Base-by-base conservation (phyloP, 2,797 vertebrate genomes). In the Gallirallus australis region DNA sequence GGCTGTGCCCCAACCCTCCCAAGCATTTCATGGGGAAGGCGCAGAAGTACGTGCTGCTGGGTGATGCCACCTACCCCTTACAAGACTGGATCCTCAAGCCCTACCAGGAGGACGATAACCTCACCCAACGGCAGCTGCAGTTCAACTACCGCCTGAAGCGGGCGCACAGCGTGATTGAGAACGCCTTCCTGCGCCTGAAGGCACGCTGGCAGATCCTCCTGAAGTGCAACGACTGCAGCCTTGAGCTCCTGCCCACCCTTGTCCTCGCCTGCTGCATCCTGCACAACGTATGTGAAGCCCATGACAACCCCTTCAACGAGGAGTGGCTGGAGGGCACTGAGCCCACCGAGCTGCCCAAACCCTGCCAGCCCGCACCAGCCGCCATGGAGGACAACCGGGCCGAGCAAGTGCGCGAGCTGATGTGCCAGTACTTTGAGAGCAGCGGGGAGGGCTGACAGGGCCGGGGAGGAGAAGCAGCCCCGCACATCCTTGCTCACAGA, bases 171-270 rank as follows among this genome's bases (percentile, higher is more conserved):
- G 97, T 98, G 60, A 97, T 98, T 0, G 97, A 98, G 64, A 96
- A 97, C 0, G 96, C 98, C 31, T 98, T 98, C 89, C 86, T 97
- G 86, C 95, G 94, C 63, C 97, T 98, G 13, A 97, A 97, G 89
- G 98, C 98, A 0, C 97, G 98, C 94, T 98, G 98, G 98, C 98
- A 98, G 96, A 98, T 97, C 92, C 96, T 98, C 61, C 96, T 98
- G 37, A 97, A 97, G 92, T 97, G 97, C 1, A 96, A 97, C 0
- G 97, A 97, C 92, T 97, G 95, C 84, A 96, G 95, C 78, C 86
- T 97, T 82, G 97, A 98, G 84, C 96, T 98, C 81, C 94, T 98
- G 78, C 98, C 98, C 80, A 98, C 97, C 53, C 96, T 98, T 2
- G 96, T 97, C 50, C 96, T 98, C 1, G 97, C 98, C 83, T 98